A percentile compares a stretch with the other conserved stretches of the same genome.
Evolutionary conservation across 1,140 invertebrate species (phyloP).

Genomic region (Drosophila melanogaster): Release_6_plus_ISO1_MT NC_004354.4:16979001-16979500

Average conservation of each 20-base stretch:
- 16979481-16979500: constrained; percentile 37
- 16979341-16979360: constrained; percentile 42
- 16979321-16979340: constrained; percentile 21
- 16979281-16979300: not conserved
- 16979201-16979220: constrained; percentile 3
- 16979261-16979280: not conserved
- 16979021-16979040: constrained; percentile 15
- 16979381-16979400: not conserved
- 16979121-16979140: too few relatives aligned
- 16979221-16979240: not conserved
- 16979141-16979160: too few relatives aligned
- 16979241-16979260: not conserved
- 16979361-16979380: constrained; percentile 14
- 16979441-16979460: constrained; percentile 38
- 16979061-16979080: constrained; percentile 23
- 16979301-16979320: not conserved
- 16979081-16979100: not conserved
- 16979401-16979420: not conserved
- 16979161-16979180: too few relatives aligned
- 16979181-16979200: too few relatives aligned
- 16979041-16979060: constrained; percentile 36
- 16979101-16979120: not conserved
- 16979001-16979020: not conserved
- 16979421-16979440: constrained; percentile 42
- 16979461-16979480: constrained; percentile 44